A percentile compares a stretch with the other conserved stretches of the same genome.
phyloP scores from a whole-genome alignment of 2,113 vertebrate species.

The Zosterops borbonicus region DNA sequence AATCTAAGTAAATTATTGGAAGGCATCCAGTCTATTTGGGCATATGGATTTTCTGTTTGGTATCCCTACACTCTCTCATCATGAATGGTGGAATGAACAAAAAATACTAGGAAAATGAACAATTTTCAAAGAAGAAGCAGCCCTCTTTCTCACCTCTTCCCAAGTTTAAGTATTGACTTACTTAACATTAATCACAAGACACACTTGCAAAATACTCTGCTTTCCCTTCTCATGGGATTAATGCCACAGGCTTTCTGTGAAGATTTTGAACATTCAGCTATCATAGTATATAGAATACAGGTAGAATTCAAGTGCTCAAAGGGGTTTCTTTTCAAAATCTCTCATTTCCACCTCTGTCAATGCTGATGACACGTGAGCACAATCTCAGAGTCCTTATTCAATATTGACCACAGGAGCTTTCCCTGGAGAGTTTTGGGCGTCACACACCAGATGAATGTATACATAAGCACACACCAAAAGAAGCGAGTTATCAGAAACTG shows the following conservation, averaged over 20 bases:
- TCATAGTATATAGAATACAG: fast-evolving
- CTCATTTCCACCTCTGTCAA: neutral
- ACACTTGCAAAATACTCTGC: neutral
- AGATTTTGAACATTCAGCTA: neutral
- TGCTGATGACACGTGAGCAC: neutral
- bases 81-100: neutral
- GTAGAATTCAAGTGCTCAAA: neutral
- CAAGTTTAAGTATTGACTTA: neutral
- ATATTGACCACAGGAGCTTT: neutral
- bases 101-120: neutral
- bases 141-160: neutral
- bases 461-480: neutral
- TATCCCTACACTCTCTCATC: neutral
- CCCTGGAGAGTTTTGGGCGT: neutral
- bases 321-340: neutral
- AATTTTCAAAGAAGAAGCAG: neutral
- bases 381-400: neutral
- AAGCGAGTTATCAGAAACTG: neutral
- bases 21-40: neutral
- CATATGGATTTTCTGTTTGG: neutral
- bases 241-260: neutral
- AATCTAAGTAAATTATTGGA: neutral
- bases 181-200: neutral
- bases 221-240: neutral
- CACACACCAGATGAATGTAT: neutral